Evolutionary conservation across 2,797 vertebrate species (phyloP).

Genomic region (Sebastes iracundus): DNA sequence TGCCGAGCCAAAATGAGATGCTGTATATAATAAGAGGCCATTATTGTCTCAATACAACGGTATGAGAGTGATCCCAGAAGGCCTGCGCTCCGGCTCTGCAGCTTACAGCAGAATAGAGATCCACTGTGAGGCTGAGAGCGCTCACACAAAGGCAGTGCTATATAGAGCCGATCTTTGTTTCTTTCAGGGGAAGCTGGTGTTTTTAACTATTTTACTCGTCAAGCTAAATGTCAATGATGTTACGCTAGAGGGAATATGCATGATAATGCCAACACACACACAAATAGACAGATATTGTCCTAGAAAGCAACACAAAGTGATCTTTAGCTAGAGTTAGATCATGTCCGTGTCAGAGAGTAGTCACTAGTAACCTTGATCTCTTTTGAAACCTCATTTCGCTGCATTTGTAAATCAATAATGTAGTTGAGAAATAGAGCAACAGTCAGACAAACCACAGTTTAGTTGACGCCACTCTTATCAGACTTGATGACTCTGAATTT

Average conservation of each 20-base stretch:
- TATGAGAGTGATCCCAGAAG: background rate
- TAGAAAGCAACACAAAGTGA: background rate
- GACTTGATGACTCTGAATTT: background rate
- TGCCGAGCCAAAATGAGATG: background rate
- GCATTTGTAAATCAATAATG: background rate
- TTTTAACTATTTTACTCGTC: slow-evolving; percentile 18
- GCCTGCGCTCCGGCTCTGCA: background rate
- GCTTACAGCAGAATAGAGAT: background rate
- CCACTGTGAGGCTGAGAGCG: background rate
- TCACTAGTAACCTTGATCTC: background rate
- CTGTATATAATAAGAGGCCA: background rate
- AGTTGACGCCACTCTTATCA: slow-evolving; percentile 21
- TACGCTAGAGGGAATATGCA: background rate
- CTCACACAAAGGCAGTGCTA: background rate
- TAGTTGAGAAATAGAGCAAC: slow-evolving; percentile 16
- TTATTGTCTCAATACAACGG: background rate
- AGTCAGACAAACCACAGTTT: background rate
- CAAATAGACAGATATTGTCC: background rate
- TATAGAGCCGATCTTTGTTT: too few species aligned
- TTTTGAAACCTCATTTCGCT: background rate
- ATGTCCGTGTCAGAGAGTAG: too few species aligned
- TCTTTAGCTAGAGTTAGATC: background rate
- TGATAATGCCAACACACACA: background rate
- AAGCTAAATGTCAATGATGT: slow-evolving; percentile 1
- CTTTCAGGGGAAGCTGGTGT: background rate